Evolutionary conservation across 2,888 invertebrate species (phyloP), one percentile per base, ranked within the genome.

Genomic region (Drosophila leonis): DNA sequence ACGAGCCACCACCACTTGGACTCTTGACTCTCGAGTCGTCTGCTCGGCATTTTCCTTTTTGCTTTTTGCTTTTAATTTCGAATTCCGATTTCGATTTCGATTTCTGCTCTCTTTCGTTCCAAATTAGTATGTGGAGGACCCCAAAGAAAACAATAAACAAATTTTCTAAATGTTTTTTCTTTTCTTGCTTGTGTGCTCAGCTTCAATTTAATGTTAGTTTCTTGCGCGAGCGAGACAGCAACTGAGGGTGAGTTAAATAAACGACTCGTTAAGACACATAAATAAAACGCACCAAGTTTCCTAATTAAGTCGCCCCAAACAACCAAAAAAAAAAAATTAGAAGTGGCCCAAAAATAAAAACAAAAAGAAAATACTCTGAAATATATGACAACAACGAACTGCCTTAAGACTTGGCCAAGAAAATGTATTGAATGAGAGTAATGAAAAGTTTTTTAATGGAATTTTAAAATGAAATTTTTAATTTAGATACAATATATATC

Each of bases 211-310:
- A 65, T 73, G 83, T 83, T 72, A 64, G 77, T 69, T 72, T 65
- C 65, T 24, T 48, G n/a, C n/a, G 29, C 27, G 27, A 55, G 52
- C 44, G 44, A 49, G 69, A 37, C 41, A 37, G 51, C 12, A 35
- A n/a, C 9, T 29, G 82, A 54, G 73, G 67, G 71, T 72, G 79
- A 61, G 76, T 72, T 88, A 79, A 90, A 88, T 88, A 83, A 88
- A 90, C 89, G 83, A 90, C 80, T 90, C 85, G 90, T 90, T 90
- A 82, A 90, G 83, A 88, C 78, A 80, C 88, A 88, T 90, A 88
- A 90, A 89, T 83, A 87, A 86, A 82, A 88, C 63, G 81, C 83
- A 75, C 71, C 73, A 69, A 79, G 76, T 90, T 86, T 82, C 81
- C 87, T 90, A 90, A 90, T 90, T 90, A 89, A 90, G 88, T 90